Evolutionary conservation across 2,113 vertebrate species (phyloP), one percentile per base, ranked within the genome.

Genomic region (Puma concolor): DNA sequence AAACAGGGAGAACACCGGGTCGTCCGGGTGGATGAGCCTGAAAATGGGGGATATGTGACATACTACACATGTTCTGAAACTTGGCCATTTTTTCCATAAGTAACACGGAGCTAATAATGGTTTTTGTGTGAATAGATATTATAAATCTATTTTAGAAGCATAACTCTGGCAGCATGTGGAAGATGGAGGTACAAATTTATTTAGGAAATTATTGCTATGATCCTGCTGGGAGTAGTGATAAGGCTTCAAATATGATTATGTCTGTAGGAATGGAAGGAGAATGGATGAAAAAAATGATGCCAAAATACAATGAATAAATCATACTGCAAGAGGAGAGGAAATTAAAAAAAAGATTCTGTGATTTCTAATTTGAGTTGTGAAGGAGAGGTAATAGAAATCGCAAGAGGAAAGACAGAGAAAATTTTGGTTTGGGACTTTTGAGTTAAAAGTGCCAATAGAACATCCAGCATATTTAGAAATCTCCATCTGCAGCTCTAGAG

Each of bases 201-300:
- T 95, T 69, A 95, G 69, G 67, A 91, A 96, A 94, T 87, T 72
- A 94, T 72, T 88, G 69, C 38, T 83, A n/a, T 60, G 31, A 90
- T 94, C 83, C 81, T 95, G 33, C 27, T 91, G 66, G 9, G 7
- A 84, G 54, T 50, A 69, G 19, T 82, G 88, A 74, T 95, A 95
- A 94, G 23, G 23, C 23, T 52, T 93, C 66, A 82, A 80, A 66
- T 79, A 83, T 23, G 27, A 86, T 64, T 69, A 36, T 67, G 31
- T 25, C 92, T 90, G 41, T 48, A 90, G 63, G 41, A 94, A 89
- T 33, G 25, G 21, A 64, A 54, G 81, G n/a, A 92, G 80, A 93
- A 94, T 60, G 38, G 27, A 81, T 86, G 63, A 94, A 82, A 92
- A 96, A 96, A 96, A 63, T 54, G 31, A 92, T 80, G 97, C 23